These are phyloP conservation scores for Prionailurus viverrinus DNA, from an alignment of 2,113 vertebrate species.

Conservation along the genomic window DNA sequence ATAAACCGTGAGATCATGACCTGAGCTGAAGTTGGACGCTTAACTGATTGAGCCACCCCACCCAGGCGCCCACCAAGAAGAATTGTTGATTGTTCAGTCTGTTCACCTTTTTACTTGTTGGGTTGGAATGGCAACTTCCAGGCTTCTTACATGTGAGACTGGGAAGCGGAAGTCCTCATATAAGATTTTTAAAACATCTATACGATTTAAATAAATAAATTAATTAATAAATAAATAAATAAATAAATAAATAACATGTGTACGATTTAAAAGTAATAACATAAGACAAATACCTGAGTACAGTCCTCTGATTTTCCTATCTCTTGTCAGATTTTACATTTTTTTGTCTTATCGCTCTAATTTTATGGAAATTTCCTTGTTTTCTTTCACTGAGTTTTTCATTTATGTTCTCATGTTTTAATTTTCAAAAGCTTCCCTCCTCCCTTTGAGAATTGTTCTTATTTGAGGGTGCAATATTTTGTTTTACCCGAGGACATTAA, in stretches of 20 bases:
- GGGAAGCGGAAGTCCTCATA: background rate
- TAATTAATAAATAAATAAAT: too few relatives aligned
- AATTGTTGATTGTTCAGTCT: background rate
- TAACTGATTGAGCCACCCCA: too few relatives aligned
- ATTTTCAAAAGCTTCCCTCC: background rate
- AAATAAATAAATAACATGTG: background rate
- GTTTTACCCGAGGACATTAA: background rate
- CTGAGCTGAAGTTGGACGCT: too few relatives aligned
- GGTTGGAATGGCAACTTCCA: background rate
- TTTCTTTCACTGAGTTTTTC: slow-evolving; percentile 47
- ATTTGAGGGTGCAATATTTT: background rate
- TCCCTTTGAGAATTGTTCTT: slow-evolving; percentile 22
- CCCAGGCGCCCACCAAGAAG: background rate
- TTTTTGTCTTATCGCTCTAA: slow-evolving; percentile 21
- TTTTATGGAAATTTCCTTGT: slow-evolving; percentile 13
- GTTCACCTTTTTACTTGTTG: background rate
- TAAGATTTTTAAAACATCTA: background rate
- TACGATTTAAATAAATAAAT: background rate
- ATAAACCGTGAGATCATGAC: too few relatives aligned
- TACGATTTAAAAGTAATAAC: background rate
- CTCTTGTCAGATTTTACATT: background rate
- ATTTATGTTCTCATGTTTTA: background rate
- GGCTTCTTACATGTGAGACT: background rate
- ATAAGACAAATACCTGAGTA: background rate
- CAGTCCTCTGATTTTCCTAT: slow-evolving; percentile 9